phyloP scores from a whole-genome alignment of 2,888 invertebrate genomes.

The Trissolcus japonicus region DNA sequence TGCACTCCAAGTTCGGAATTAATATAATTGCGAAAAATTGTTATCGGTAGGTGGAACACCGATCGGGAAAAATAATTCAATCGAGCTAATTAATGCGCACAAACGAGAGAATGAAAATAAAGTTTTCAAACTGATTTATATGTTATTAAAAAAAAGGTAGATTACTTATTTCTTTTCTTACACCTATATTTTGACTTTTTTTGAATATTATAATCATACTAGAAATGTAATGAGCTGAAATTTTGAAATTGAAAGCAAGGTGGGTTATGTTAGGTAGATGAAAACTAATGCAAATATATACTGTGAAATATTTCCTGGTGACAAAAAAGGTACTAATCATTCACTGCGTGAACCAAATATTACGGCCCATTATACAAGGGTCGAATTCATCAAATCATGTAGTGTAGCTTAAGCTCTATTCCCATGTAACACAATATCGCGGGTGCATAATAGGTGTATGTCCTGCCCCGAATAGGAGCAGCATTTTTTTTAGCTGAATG shows the following conservation, averaged over 20 bases:
- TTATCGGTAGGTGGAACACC: too few relatives aligned
- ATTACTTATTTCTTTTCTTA: too few relatives aligned
- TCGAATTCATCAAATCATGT: conserved; percentile 26
- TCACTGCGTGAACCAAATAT: conserved; percentile 30
- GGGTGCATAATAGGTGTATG: conserved; percentile 38
- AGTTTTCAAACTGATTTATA: background rate
- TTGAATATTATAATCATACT: too few relatives aligned
- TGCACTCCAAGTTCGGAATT: background rate
- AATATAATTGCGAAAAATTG: too few relatives aligned
- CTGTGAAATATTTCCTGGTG: background rate
- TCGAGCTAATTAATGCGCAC: background rate
- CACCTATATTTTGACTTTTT: too few relatives aligned
- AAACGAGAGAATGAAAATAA: background rate
- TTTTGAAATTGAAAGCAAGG: too few relatives aligned
- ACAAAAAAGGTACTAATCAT: conserved; percentile 31
- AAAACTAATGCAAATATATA: too few relatives aligned
- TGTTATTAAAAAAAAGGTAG: too few relatives aligned
- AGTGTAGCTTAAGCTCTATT: conserved; percentile 27
- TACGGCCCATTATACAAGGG: conserved; percentile 28
- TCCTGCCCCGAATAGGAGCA: conserved; percentile 50
- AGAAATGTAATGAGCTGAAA: too few relatives aligned
- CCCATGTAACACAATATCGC: conserved; percentile 47
- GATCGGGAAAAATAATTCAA: background rate
- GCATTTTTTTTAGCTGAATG: conserved; percentile 16
- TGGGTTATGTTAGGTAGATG: too few relatives aligned